phyloP scores from a whole-genome alignment of 2,888 invertebrate genomes.

The Cephus sareptanus region DNA sequence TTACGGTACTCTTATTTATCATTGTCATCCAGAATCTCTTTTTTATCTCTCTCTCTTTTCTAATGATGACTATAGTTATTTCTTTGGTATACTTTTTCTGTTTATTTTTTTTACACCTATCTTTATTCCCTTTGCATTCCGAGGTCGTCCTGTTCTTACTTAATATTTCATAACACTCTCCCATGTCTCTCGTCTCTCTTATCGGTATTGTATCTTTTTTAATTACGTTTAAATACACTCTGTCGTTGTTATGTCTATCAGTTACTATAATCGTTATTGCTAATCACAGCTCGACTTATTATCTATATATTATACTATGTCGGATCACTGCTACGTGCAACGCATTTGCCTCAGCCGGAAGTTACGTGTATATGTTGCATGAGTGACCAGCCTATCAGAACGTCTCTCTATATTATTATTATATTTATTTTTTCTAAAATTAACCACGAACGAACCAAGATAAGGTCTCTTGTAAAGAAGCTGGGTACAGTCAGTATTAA shows the following conservation, averaged over 20 bases:
- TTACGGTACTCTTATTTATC: background rate
- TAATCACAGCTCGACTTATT: background rate
- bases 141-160: background rate
- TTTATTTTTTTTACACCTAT: background rate
- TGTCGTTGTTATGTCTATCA: background rate
- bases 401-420: background rate
- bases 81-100: background rate
- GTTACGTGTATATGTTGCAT: conserved; percentile 15
- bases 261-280: background rate
- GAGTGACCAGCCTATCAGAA: conserved; percentile 5
- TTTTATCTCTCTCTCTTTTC: background rate
- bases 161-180: background rate
- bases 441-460: background rate
- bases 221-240: background rate
- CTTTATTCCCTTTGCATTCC: background rate
- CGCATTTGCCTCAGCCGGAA: conserved; percentile 4
- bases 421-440: background rate
- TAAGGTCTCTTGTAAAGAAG: background rate
- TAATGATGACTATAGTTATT: background rate
- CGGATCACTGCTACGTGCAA: conserved; percentile 4
- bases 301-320: background rate
- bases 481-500: background rate
- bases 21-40: background rate
- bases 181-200: background rate
- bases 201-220: background rate